Percentiles rank a stretch among this genome's conserved stretches.
Conservation (phyloP, 1,140 invertebrate species). For the Rhyzopertha dominica region DNA sequence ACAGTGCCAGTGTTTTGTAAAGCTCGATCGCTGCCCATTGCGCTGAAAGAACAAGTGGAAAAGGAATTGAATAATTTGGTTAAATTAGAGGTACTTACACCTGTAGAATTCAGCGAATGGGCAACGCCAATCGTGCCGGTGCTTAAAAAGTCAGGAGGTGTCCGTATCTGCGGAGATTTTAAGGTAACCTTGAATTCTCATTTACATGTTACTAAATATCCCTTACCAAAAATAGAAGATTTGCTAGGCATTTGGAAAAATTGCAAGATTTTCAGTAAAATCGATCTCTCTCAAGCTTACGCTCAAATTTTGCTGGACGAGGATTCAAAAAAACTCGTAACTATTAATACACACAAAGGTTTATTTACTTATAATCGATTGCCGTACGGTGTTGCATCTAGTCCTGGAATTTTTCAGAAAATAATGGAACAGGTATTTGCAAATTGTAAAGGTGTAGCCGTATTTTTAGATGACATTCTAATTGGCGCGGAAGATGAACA, state of each 20-base stretch:
- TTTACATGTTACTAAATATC: slow-evolving; percentile 23
- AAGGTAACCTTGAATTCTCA: slow-evolving; percentile 38
- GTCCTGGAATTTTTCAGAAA: slow-evolving; percentile 31
- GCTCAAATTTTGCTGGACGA: background rate
- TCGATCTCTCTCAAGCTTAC: slow-evolving; percentile 14
- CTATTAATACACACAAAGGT: slow-evolving; percentile 26
- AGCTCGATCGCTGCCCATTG: background rate
- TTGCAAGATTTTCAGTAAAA: slow-evolving; percentile 2
- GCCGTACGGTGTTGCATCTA: slow-evolving; percentile 38
- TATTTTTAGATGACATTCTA: slow-evolving; percentile 29
- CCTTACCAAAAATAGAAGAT: too few species aligned
- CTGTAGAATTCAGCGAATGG: slow-evolving; percentile 31
- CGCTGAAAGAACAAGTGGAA: background rate
- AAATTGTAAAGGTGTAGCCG: slow-evolving; percentile 20
- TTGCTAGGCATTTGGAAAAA: too few species aligned
- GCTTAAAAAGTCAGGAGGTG: slow-evolving; percentile 42
- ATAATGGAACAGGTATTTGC: slow-evolving; percentile 33
- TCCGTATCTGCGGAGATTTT: slow-evolving; percentile 44
- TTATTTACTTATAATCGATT: slow-evolving; percentile 34
- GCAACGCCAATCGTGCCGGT: slow-evolving; percentile 45
- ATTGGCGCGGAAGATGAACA: slow-evolving; percentile 16
- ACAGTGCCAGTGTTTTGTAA: slow-evolving; percentile 5
- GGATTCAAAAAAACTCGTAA: background rate
- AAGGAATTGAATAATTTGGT: too few species aligned
- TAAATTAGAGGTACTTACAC: slow-evolving; percentile 1